phyloP scores from a whole-genome alignment of 2,113 vertebrate species.

The Butorides virescens region DNA sequence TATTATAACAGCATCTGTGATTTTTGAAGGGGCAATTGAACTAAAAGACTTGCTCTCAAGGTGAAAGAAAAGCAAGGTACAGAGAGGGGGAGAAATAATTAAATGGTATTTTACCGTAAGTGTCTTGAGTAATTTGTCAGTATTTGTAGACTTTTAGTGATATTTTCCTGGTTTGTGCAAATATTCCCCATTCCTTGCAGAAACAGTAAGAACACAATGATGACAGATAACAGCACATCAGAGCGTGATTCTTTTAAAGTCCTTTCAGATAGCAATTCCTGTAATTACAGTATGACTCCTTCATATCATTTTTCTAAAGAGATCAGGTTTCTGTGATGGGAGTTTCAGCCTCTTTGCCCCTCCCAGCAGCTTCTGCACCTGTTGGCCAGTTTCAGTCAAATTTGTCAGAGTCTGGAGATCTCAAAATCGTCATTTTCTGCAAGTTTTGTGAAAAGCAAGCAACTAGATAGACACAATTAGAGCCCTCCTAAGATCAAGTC shows the following conservation, averaged over 20 bases:
- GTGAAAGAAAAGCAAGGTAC: neutral
- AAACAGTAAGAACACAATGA: neutral
- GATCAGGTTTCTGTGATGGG: neutral
- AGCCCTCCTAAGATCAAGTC: neutral
- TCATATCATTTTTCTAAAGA: neutral
- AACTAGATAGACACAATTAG: neutral
- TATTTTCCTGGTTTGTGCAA: neutral
- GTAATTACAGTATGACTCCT: neutral
- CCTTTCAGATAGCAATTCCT: neutral
- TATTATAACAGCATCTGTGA: neutral
- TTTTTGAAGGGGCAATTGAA: neutral
- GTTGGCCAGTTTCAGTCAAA: neutral
- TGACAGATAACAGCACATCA: neutral
- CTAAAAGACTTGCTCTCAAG: neutral
- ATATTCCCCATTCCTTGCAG: neutral
- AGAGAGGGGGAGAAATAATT: neutral
- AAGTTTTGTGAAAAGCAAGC: neutral
- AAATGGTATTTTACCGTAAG: neutral
- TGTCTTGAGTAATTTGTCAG: neutral
- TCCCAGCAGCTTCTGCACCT: neutral
- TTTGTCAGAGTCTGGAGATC: neutral
- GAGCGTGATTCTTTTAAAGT: neutral
- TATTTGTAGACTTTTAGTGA: neutral
- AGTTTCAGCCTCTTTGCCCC: neutral
- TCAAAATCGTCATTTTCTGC: neutral